Evolutionary conservation across 2,888 invertebrate species (phyloP).

Genomic region (Habrosyne pyritoides): DNA sequence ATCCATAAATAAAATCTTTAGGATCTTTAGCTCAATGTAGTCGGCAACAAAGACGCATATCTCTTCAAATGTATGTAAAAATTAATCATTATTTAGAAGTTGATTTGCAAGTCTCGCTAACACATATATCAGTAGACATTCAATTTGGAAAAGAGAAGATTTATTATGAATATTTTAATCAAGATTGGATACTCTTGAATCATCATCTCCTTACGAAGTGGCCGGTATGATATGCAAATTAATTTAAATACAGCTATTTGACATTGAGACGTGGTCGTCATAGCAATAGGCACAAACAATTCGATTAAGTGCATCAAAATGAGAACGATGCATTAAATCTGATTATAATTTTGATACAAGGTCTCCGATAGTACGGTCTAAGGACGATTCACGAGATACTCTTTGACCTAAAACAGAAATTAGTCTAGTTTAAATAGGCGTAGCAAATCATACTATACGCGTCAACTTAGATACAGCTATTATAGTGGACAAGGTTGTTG

Average conservation of each 20-base stretch:
- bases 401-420: slow-evolving; percentile 52
- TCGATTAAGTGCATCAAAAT: neutral
- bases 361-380: slow-evolving; percentile 38
- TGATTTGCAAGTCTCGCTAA: neutral
- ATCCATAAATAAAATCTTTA: neutral
- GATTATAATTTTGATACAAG: slow-evolving; percentile 41
- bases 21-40: neutral
- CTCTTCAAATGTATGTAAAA: neutral
- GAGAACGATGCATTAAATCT: slow-evolving; percentile 42
- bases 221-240: neutral
- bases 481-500: slow-evolving; percentile 41
- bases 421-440: slow-evolving; percentile 54
- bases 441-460: slow-evolving; percentile 47
- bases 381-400: slow-evolving; percentile 46
- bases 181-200: neutral
- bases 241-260: neutral
- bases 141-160: neutral
- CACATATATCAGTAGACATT: neutral
- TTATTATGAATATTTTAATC: neutral
- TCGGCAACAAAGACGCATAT: neutral
- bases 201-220: neutral
- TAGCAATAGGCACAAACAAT: neutral
- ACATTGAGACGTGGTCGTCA: slow-evolving; percentile 3
- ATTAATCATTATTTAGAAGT: neutral
- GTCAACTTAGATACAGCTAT: slow-evolving; percentile 38